phyloP scores from a whole-genome alignment of 2,888 invertebrate genomes.

The Himalopsyche kuldschensis region DNA sequence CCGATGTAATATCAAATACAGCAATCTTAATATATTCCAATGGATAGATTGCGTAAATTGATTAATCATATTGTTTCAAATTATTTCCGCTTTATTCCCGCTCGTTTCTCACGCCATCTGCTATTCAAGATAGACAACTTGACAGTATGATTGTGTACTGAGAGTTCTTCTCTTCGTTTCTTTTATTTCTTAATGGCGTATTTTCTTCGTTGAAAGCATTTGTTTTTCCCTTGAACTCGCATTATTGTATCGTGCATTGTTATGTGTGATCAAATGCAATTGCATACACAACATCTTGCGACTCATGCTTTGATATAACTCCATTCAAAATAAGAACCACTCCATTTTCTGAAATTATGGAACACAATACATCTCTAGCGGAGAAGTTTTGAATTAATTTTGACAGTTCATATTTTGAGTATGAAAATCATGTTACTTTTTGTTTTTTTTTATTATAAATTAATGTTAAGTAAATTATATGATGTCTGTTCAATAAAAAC shows the following conservation, averaged over 20 bases:
- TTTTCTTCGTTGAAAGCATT: background rate
- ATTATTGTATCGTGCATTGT: background rate
- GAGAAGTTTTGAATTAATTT: no score
- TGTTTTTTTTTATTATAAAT: no score
- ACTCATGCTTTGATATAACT: no score
- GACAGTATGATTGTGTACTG: background rate
- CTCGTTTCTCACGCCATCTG: background rate
- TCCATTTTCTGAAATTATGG: no score
- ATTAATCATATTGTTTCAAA: background rate
- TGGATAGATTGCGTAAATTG: background rate
- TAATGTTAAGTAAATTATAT: no score
- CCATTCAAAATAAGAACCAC: no score
- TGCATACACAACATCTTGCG: background rate
- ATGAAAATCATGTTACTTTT: no score
- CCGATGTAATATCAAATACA: background rate
- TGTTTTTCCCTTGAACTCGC: background rate
- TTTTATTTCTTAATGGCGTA: background rate
- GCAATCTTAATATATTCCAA: background rate
- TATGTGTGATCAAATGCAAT: background rate
- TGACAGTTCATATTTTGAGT: no score
- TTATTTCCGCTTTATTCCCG: background rate
- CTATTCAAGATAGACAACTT: background rate
- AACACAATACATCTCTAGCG: no score
- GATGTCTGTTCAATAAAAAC: no score
- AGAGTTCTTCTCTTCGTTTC: background rate